A percentile compares a stretch with the other conserved stretches of the same genome.
Evolutionary conservation across 2,888 invertebrate species (phyloP).

Genomic region (Oscheius myriophilus): DNA sequence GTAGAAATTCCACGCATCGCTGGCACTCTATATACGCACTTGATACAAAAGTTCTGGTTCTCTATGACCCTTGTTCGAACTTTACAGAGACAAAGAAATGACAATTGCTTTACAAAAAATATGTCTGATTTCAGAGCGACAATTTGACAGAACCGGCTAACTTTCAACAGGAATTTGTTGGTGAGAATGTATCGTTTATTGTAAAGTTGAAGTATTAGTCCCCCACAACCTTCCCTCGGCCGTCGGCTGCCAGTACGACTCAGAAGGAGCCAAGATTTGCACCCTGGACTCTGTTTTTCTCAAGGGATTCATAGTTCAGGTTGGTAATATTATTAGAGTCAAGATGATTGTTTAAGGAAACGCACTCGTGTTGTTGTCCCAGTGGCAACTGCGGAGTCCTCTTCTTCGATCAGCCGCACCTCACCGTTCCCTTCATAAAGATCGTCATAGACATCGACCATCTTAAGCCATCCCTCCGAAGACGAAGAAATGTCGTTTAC

Average conservation of each 20-base stretch:
- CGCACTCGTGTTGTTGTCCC: constrained; percentile 15
- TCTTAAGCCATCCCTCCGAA: no score
- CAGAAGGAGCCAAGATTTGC: constrained; percentile 8
- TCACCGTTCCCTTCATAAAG: constrained; percentile 2
- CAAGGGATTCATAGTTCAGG: constrained; percentile 4
- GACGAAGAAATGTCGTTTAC: no score
- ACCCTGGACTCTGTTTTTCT: constrained; percentile 10
- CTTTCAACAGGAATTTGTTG: constrained; percentile 12
- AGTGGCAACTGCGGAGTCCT: constrained; percentile 17
- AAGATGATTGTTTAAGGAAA: constrained; percentile 1
- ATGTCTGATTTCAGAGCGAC: no score
- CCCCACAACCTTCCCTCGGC: no score
- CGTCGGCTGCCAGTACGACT: constrained; percentile 7
- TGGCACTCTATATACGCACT: no score
- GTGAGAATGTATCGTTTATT: no score
- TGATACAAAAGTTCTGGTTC: no score
- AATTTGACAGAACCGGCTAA: background rate
- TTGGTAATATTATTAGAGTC: background rate
- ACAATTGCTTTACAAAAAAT: no score
- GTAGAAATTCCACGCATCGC: no score
- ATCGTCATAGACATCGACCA: constrained; percentile 20
- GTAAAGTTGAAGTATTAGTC: no score
- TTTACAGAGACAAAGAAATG: no score
- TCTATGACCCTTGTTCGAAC: no score
- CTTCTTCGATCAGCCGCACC: constrained; percentile 14